Conservation (phyloP, 2,797 vertebrate species). For the Danio albolineatus region DNA sequence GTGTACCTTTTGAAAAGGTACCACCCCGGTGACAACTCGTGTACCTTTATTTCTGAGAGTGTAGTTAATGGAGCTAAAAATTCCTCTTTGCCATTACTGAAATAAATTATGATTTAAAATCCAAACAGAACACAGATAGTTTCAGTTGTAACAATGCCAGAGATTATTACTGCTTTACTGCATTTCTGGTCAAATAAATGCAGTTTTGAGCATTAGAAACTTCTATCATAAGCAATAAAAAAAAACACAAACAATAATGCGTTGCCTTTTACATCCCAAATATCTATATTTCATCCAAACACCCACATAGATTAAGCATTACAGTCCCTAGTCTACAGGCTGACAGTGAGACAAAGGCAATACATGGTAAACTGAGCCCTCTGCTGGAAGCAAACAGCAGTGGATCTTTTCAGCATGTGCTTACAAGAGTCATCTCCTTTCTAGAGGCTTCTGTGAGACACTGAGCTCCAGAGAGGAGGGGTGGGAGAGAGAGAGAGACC, state of each 20-base stretch:
- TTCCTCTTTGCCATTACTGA: too few relatives aligned
- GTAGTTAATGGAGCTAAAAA: neutral
- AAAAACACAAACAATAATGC: neutral
- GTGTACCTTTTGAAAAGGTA: too few relatives aligned
- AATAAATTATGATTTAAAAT: neutral
- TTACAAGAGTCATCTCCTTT: slow-evolving; percentile 62
- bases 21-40: too few relatives aligned
- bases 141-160: neutral
- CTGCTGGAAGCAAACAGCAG: slow-evolving; percentile 45
- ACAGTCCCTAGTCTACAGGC: neutral
- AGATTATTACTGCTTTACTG: neutral
- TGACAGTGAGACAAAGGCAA: neutral
- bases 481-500: neutral
- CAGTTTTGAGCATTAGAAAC: neutral
- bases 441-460: slow-evolving; percentile 76
- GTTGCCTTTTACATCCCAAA: neutral
- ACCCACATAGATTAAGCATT: neutral
- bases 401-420: slow-evolving; percentile 8
- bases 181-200: neutral
- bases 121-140: neutral
- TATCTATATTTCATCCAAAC: neutral
- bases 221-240: neutral
- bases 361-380: slow-evolving; percentile 38
- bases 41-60: too few relatives aligned
- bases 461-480: slow-evolving; percentile 26